Conservation (phyloP, 2,113 vertebrate species). For the Colossoma macropomum region DNA sequence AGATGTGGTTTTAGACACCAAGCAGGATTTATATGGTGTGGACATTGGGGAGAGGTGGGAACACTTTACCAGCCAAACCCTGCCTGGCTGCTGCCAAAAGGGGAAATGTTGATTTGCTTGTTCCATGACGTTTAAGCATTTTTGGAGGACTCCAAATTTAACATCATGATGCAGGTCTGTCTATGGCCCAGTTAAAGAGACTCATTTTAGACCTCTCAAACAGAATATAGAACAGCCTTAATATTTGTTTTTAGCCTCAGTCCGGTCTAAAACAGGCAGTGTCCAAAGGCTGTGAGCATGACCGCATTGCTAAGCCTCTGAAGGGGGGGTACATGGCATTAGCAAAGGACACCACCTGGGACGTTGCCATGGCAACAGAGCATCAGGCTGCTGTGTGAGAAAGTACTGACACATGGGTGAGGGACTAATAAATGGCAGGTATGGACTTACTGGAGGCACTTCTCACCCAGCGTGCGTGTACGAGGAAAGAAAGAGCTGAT, state of each 20-base stretch:
- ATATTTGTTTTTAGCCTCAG: background rate
- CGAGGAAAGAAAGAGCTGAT: background rate
- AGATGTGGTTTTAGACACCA: no score
- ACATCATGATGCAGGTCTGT: background rate
- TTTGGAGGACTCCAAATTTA: background rate
- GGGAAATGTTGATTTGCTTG: background rate
- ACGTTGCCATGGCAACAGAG: conserved; percentile 32
- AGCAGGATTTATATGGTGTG: no score
- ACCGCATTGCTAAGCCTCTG: conserved; percentile 7
- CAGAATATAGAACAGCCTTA: background rate
- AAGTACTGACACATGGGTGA: conserved; percentile 19
- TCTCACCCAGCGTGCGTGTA: conserved; percentile 31
- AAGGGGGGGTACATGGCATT: conserved; percentile 38
- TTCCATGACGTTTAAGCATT: background rate
- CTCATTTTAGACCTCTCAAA: background rate
- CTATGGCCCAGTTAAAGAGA: background rate
- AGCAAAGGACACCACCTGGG: conserved; percentile 23
- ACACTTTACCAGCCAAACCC: background rate
- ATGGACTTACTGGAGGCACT: conserved; percentile 19
- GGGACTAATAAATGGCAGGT: conserved; percentile 62
- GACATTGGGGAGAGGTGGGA: no score
- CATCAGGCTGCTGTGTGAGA: background rate
- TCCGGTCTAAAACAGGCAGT: conserved; percentile 3
- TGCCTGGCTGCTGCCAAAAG: no score
- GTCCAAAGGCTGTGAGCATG: conserved; percentile 14